These are phyloP conservation scores for Benthosema pterotum DNA, from an alignment of 2,797 vertebrate genomes.

Conservation along the genomic window DNA sequence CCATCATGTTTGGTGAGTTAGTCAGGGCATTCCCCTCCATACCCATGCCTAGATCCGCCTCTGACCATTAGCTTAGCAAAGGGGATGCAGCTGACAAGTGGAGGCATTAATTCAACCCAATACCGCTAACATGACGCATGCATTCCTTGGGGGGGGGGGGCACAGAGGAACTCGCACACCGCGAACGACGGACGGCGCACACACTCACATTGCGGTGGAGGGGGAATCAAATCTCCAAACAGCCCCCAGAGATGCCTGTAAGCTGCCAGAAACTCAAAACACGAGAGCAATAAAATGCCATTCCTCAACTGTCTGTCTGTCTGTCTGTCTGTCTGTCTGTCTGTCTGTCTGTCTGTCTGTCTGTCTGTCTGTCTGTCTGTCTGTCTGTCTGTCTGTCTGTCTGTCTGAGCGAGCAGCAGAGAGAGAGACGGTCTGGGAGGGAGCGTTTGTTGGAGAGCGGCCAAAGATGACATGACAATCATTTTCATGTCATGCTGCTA, in stretches of 20 bases:
- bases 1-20: no score
- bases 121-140: conserved; percentile 23
- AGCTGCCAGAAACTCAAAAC: conserved; percentile 46
- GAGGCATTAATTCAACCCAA: conserved; percentile 33
- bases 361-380: conserved; percentile 54
- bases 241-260: conserved; percentile 49
- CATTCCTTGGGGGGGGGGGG: conserved; percentile 55
- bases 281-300: conserved; percentile 60
- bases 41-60: no score
- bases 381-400: conserved; percentile 53
- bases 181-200: no score
- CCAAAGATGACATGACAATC: conserved; percentile 70
- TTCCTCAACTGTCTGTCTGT: conserved; percentile 63
- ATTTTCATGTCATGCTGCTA: conserved; percentile 71
- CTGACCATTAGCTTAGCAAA: conserved; percentile 10
- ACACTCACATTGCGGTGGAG: no score
- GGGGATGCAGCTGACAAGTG: conserved; percentile 22
- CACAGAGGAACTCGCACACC: conserved; percentile 3
- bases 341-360: conserved; percentile 51
- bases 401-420: conserved; percentile 36
- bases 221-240: conserved; percentile 45
- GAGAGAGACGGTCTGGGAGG: conserved; percentile 56
- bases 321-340: conserved; percentile 49
- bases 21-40: no score
- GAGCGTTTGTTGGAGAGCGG: conserved; percentile 62